These are phyloP conservation scores for Corythucha ciliata DNA, from an alignment of 2,888 invertebrate genomes.

Conservation along the genomic window DNA sequence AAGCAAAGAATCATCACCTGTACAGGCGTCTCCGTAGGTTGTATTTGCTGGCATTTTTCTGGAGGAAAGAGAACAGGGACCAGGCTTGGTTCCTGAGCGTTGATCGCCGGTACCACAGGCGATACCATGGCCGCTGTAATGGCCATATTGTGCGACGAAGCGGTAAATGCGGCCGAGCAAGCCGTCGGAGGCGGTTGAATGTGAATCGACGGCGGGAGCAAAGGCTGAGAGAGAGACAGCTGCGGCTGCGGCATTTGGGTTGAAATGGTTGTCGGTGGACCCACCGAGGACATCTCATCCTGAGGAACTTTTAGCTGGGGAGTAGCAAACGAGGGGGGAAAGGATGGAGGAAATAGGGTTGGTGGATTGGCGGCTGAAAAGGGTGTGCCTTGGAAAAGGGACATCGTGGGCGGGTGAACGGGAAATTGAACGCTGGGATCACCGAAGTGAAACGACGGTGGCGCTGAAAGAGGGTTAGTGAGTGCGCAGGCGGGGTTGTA, in stretches of 20 bases:
- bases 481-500: conserved; percentile 50
- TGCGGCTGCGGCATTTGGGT: too few relatives aligned
- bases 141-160: conserved; percentile 72
- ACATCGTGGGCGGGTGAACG: conserved; percentile 53
- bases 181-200: conserved; percentile 46
- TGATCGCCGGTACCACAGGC: conserved; percentile 44
- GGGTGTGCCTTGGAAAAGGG: conserved; percentile 56
- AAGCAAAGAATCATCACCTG: too few relatives aligned
- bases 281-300: conserved; percentile 43
- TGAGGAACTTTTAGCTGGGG: conserved; percentile 17
- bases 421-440: conserved; percentile 42
- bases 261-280: too few relatives aligned
- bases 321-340: conserved; percentile 19
- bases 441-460: conserved; percentile 49
- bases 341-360: conserved; percentile 41
- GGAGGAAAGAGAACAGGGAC: conserved; percentile 29
- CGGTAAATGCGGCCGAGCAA: conserved; percentile 68
- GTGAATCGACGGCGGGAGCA: too few relatives aligned
- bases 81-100: conserved; percentile 37
- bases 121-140: conserved; percentile 72
- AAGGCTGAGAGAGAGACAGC: too few relatives aligned
- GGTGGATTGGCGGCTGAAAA: conserved; percentile 49
- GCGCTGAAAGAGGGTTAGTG: too few relatives aligned
- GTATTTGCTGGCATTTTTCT: too few relatives aligned
- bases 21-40: too few relatives aligned